These are phyloP conservation scores for Vireo altiloquus DNA, from an alignment of 2,113 vertebrate genomes.

Conservation along the genomic window DNA sequence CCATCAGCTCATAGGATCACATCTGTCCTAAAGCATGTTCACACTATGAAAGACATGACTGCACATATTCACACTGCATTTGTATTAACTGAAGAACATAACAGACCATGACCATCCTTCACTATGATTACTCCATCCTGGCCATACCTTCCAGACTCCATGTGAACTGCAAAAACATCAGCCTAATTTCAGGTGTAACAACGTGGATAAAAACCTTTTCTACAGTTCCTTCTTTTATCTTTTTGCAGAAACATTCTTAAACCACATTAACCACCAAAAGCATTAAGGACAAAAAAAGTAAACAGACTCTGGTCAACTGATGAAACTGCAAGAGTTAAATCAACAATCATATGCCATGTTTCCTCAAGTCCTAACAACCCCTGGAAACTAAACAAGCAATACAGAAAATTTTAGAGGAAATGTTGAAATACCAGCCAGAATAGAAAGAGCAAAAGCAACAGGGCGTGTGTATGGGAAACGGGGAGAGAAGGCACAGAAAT, in stretches of 20 bases:
- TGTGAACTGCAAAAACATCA: not conserved
- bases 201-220: not conserved
- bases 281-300: not conserved
- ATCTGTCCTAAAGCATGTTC: not conserved
- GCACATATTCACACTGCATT: not conserved
- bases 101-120: not conserved
- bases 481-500: not conserved
- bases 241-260: not conserved
- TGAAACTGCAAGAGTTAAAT: not conserved
- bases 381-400: not conserved
- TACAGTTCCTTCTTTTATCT: not conserved
- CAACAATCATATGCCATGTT: not conserved
- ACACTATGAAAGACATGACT: not conserved
- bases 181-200: not conserved
- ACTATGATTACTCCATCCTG: fast-evolving
- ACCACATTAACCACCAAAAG: not conserved
- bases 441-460: not conserved
- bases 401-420: not conserved
- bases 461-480: fast-evolving
- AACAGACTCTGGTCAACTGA: not conserved
- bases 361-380: not conserved
- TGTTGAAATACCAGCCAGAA: not conserved
- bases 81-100: not conserved
- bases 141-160: not conserved
- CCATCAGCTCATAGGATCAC: not conserved